Conservation (phyloP, 1,140 invertebrate genomes). For the Oncopeltus fasciatus region DNA sequence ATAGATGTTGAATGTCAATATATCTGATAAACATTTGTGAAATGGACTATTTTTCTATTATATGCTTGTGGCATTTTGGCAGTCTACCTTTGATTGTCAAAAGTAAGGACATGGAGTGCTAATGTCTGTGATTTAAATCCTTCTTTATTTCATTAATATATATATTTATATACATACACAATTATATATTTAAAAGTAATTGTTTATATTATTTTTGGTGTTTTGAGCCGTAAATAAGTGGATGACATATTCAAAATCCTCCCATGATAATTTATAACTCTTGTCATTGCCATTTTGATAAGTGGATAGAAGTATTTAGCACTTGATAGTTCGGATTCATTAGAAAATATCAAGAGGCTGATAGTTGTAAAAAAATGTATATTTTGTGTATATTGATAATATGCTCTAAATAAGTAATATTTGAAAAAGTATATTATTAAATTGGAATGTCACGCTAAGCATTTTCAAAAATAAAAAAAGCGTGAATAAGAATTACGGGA, state of each 20-base stretch:
- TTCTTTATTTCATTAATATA: not conserved
- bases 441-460: not conserved
- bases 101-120: too few relatives aligned
- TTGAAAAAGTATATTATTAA: not conserved
- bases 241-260: too few relatives aligned
- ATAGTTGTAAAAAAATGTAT: conserved; percentile 7
- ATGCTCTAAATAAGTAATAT: not conserved
- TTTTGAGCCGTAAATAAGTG: not conserved
- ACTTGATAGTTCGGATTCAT: not conserved
- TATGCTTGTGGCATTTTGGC: not conserved
- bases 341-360: conserved; percentile 6
- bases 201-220: not conserved
- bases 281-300: not conserved
- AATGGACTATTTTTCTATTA: conserved; percentile 15
- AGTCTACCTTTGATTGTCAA: not conserved
- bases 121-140: not conserved
- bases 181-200: not conserved
- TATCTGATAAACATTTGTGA: not conserved
- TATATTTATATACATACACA: not conserved
- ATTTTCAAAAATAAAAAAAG: too few relatives aligned
- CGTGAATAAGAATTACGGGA: not conserved
- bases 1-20: not conserved
- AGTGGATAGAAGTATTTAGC: not conserved
- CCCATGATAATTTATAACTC: too few relatives aligned
- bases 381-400: conserved; percentile 3